These are phyloP conservation scores for Alosa alosa DNA, from an alignment of 2,113 vertebrate species.

Conservation along the genomic window DNA sequence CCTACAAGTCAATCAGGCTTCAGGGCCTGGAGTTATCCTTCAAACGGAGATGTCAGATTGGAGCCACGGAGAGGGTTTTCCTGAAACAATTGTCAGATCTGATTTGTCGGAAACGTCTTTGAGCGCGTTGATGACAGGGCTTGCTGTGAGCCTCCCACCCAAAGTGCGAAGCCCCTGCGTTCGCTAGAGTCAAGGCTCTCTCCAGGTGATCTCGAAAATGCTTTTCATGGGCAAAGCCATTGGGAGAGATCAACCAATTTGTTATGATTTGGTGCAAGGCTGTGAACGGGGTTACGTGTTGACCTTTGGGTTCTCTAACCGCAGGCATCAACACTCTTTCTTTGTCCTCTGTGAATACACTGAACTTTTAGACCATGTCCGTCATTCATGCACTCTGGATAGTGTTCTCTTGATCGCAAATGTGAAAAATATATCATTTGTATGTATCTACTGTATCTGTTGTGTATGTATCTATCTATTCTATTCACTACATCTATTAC, in stretches of 20 bases:
- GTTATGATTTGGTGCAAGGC: slow-evolving; percentile 39
- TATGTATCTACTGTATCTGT: no score
- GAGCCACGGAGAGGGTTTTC: slow-evolving; percentile 15
- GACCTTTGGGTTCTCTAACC: not conserved
- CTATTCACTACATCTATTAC: not conserved
- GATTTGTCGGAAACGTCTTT: slow-evolving; percentile 45
- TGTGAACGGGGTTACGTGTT: slow-evolving; percentile 33
- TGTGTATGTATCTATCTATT: no score
- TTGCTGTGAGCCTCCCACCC: slow-evolving; percentile 31
- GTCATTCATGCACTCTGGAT: not conserved
- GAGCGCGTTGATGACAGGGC: slow-evolving; percentile 41
- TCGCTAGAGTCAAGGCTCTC: slow-evolving; percentile 35
- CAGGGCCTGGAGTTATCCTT: not conserved
- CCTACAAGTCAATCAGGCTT: slow-evolving; percentile 27
- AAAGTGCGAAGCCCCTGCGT: slow-evolving; percentile 35
- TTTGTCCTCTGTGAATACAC: not conserved
- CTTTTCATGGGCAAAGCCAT: slow-evolving; percentile 44
- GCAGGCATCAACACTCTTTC: not conserved
- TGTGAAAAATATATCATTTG: not conserved
- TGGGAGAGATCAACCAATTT: slow-evolving; percentile 38
- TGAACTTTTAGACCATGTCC: not conserved
- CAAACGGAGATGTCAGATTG: slow-evolving; percentile 24
- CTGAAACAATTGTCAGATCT: slow-evolving; percentile 44
- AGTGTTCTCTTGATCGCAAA: not conserved
- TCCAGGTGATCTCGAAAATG: slow-evolving; percentile 39